Percentiles rank a stretch among this genome's conserved stretches.
phyloP scores from a whole-genome alignment of 2,113 vertebrate genomes.

The Callipepla californica region DNA sequence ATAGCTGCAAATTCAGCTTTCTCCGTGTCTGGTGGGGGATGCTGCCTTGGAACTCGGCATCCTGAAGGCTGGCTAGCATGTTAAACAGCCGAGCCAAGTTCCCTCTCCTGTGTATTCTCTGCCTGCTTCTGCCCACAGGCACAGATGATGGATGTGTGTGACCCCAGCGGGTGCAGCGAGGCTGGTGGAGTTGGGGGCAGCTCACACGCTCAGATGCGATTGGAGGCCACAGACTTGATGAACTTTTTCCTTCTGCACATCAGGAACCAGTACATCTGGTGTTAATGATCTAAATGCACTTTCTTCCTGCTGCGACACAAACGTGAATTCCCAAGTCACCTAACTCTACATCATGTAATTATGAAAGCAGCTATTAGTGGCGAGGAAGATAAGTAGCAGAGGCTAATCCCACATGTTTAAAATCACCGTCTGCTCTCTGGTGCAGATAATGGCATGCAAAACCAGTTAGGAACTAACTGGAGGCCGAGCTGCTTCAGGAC shows the following conservation, averaged over 20 bases:
- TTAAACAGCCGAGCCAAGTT: constrained; percentile 31
- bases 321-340: constrained; percentile 47
- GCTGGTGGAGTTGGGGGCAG: background rate
- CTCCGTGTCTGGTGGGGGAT: background rate
- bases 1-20: background rate
- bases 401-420: constrained; percentile 13
- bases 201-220: background rate
- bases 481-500: background rate
- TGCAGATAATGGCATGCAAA: background rate
- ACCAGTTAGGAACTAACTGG: background rate
- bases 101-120: constrained; percentile 33
- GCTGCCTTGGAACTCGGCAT: background rate
- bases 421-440: background rate
- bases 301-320: constrained; percentile 33
- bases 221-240: background rate
- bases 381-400: background rate
- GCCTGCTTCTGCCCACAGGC: constrained; percentile 37
- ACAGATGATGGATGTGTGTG: constrained; percentile 34
- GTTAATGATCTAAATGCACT: constrained; percentile 55
- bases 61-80: background rate
- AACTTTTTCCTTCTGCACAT: constrained; percentile 39
- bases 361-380: constrained; percentile 50
- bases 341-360: constrained; percentile 11
- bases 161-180: background rate
- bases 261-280: constrained; percentile 36